These are phyloP conservation scores for Harlomillsia oculata DNA, from an alignment of 1,140 invertebrate species.

Conservation along the genomic window DNA sequence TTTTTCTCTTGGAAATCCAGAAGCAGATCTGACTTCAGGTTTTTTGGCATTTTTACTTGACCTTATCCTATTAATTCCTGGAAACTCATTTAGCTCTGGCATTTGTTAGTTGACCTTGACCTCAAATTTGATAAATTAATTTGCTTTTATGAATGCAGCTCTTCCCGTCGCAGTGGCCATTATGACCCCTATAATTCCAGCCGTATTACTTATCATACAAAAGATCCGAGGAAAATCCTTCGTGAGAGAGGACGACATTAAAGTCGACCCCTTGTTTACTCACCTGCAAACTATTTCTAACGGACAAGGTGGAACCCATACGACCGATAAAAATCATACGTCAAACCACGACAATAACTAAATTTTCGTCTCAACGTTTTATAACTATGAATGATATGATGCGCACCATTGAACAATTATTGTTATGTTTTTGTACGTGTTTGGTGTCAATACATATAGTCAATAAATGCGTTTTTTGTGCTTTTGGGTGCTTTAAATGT, in stretches of 20 bases:
- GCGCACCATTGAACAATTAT: no score
- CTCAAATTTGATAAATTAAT: conserved; percentile 27
- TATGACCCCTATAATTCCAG: conserved; percentile 83
- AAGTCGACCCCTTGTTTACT: background rate
- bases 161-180: conserved; percentile 79
- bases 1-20: conserved; percentile 58
- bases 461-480: no score
- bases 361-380: no score
- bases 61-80: background rate
- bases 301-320: no score
- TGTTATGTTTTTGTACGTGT: no score
- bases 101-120: conserved; percentile 14
- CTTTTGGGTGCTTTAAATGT: no score
- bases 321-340: no score
- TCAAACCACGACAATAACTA: no score
- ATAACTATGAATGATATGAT: no score
- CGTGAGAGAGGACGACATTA: background rate
- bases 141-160: no score
- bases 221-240: conserved; percentile 2
- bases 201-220: conserved; percentile 36
- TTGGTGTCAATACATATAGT: no score
- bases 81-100: background rate
- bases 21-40: conserved; percentile 72
- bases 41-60: conserved; percentile 17
- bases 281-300: no score